A percentile compares a stretch with the other conserved stretches of the same genome.
phyloP scores from a whole-genome alignment of 2,113 vertebrate genomes.

The Pseudonaja textilis region DNA sequence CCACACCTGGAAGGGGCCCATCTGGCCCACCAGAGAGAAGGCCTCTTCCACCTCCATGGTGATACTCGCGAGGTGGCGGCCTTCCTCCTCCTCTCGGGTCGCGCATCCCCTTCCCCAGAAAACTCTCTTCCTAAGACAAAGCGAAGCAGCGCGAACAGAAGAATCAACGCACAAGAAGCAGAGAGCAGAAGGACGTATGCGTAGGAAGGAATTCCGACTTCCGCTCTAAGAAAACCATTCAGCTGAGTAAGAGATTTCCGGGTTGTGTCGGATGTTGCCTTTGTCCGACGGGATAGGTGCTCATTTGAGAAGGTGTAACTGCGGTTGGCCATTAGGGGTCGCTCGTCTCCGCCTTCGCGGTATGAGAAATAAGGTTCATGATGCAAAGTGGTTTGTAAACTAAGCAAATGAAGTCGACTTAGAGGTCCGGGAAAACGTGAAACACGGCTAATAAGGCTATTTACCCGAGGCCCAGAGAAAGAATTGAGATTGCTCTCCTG shows the following conservation, averaged over 20 bases:
- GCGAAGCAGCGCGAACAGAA: neutral
- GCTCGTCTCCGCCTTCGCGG: neutral
- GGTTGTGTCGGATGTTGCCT: neutral
- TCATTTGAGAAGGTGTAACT: neutral
- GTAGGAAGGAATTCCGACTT: neutral
- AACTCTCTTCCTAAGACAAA: neutral
- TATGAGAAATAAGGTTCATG: neutral
- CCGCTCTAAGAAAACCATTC: neutral
- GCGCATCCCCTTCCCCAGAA: slow-evolving; percentile 43
- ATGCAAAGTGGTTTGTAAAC: neutral
- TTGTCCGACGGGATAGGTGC: neutral
- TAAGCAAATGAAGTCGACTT: neutral
- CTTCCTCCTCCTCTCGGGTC: neutral
- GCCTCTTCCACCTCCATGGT: slow-evolving; percentile 78
- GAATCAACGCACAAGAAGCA: neutral
- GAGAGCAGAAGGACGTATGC: neutral
- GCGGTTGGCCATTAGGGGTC: neutral
- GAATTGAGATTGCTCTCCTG: neutral
- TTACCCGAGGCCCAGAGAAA: neutral
- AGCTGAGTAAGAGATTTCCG: neutral
- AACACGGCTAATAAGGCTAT: neutral
- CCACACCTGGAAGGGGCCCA: slow-evolving; percentile 77
- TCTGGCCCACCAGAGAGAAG: slow-evolving; percentile 73
- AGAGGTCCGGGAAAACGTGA: neutral
- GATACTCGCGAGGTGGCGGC: neutral